These are phyloP conservation scores for Trichonephila inaurata DNA, from an alignment of 1,140 invertebrate species.

Conservation along the genomic window DNA sequence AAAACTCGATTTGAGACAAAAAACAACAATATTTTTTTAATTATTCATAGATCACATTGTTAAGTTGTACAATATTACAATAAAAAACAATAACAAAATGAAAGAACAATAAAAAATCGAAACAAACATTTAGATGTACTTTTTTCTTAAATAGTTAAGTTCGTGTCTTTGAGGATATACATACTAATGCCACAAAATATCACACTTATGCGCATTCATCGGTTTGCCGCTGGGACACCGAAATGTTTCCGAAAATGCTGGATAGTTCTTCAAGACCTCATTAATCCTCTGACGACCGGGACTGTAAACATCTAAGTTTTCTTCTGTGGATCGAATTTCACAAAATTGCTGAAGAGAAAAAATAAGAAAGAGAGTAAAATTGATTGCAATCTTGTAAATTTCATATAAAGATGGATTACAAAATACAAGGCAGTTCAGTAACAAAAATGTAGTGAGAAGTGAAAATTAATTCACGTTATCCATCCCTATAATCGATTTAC, in stretches of 20 bases:
- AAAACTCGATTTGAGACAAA: too few relatives aligned
- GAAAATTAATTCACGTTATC: too few relatives aligned
- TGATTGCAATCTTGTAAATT: not conserved
- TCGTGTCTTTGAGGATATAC: not conserved
- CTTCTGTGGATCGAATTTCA: conserved; percentile 11
- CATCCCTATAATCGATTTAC: too few relatives aligned
- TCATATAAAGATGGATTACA: too few relatives aligned
- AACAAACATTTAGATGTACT: conserved; percentile 1
- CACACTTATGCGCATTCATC: conserved; percentile 47
- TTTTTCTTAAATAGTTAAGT: not conserved
- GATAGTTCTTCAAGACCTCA: conserved; percentile 18
- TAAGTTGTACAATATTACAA: not conserved
- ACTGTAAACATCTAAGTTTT: not conserved
- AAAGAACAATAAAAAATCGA: not conserved
- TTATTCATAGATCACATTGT: too few relatives aligned
- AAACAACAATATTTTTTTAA: too few relatives aligned
- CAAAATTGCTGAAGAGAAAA: conserved; percentile 45
- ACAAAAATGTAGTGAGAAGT: too few relatives aligned
- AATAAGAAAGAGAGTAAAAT: not conserved
- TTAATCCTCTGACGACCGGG: not conserved
- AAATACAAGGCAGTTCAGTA: too few relatives aligned
- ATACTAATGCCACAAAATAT: conserved; percentile 16
- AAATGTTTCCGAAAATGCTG: conserved; percentile 46
- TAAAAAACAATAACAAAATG: not conserved
- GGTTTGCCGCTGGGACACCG: not conserved